These are phyloP conservation scores for Lottia gigantea DNA, from an alignment of 2,888 invertebrate genomes.

Conservation along the genomic window DNA sequence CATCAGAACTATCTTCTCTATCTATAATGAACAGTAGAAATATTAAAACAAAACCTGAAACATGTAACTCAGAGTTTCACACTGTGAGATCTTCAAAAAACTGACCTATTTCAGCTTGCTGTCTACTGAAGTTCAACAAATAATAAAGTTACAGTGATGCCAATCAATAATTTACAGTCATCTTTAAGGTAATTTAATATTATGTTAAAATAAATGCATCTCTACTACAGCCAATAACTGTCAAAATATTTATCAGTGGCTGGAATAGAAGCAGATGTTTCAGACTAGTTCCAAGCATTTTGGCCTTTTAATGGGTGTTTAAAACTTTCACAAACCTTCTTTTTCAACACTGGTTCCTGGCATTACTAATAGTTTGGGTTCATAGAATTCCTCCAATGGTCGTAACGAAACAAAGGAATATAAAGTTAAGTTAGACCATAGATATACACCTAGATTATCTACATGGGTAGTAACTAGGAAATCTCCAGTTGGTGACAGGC, in stretches of 20 bases:
- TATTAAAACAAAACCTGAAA: not conserved
- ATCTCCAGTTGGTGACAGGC: constrained; percentile 91
- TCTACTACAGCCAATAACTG: no score
- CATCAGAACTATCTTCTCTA: constrained; percentile 19
- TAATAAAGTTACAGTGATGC: no score
- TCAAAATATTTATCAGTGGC: no score
- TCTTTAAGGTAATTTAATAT: no score
- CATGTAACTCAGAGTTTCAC: not conserved
- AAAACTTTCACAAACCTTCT: not conserved
- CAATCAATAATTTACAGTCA: no score
- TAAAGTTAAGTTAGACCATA: constrained; percentile 92
- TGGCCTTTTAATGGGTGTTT: no score
- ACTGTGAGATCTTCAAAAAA: no score
- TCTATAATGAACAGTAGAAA: constrained; percentile 10
- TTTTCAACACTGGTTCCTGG: constrained; percentile 46
- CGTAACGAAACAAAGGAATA: constrained; percentile 82
- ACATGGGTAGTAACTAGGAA: constrained; percentile 90
- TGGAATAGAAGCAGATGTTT: no score
- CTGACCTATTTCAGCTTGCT: no score
- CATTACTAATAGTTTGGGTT: constrained; percentile 62
- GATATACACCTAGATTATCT: constrained; percentile 87
- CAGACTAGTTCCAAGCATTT: no score
- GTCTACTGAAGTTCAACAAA: no score
- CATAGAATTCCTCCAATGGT: constrained; percentile 70
- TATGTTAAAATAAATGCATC: no score